Evolutionary conservation across 2,888 invertebrate species (phyloP).

Genomic region (Meiosimyza platycephala): DNA sequence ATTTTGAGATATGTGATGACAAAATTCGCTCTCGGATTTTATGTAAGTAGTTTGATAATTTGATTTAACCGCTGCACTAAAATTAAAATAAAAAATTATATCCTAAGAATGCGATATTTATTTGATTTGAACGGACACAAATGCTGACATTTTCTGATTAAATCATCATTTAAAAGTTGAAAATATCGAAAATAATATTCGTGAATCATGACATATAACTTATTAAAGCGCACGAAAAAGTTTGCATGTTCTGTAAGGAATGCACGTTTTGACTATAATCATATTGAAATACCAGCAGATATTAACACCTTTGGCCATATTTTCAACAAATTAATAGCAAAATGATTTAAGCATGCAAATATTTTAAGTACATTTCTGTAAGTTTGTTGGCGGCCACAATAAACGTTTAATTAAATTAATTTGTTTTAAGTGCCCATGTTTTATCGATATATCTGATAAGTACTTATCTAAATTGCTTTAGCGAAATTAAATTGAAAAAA

Average conservation of each 20-base stretch:
- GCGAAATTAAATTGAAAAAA: constrained; percentile 39
- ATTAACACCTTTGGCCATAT: too few relatives aligned
- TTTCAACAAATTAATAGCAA: constrained; percentile 23
- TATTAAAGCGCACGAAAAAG: neutral
- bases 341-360: neutral
- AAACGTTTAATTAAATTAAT: constrained; percentile 8
- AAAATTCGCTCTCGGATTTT: neutral
- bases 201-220: too few relatives aligned
- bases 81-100: neutral
- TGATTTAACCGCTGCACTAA: neutral
- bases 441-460: constrained; percentile 29
- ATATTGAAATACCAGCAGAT: too few relatives aligned
- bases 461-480: constrained; percentile 22
- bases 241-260: neutral
- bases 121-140: neutral
- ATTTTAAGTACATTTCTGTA: constrained; percentile 18
- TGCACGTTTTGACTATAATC: too few relatives aligned
- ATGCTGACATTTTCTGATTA: neutral
- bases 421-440: constrained; percentile 32
- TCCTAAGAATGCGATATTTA: neutral
- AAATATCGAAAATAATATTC: neutral
- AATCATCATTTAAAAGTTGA: neutral
- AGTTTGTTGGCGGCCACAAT: neutral
- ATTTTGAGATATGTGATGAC: too few relatives aligned
- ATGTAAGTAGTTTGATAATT: neutral